Conservation (phyloP, 2,113 vertebrate genomes). For the Catharus fuscescens region DNA sequence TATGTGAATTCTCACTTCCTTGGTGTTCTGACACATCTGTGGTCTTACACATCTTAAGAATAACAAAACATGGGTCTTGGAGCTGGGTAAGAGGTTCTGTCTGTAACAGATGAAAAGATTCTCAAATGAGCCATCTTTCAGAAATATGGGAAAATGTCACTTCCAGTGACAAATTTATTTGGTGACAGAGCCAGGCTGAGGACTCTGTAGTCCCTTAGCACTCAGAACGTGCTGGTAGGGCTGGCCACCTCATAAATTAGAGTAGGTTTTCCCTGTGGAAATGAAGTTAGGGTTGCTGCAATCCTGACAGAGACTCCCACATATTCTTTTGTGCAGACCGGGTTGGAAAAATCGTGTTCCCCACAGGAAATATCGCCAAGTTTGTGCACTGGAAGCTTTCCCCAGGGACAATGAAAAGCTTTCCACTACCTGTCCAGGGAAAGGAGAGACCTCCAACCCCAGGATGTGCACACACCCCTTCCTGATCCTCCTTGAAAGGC, state of each 20-base stretch:
- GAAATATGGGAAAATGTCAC: not conserved
- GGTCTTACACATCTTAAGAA: not conserved
- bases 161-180: not conserved
- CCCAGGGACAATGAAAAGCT: not conserved
- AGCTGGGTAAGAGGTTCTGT: not conserved
- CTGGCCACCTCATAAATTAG: accelerated
- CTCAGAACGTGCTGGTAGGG: accelerated
- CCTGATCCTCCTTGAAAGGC: not conserved
- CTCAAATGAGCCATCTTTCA: not conserved
- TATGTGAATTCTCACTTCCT: not conserved
- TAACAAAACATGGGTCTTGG: not conserved
- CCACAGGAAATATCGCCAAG: not conserved
- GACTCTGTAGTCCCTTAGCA: not conserved
- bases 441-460: not conserved
- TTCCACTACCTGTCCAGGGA: not conserved
- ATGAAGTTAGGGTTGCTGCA: not conserved
- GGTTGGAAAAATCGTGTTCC: not conserved
- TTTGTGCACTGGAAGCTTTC: not conserved
- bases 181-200: not conserved
- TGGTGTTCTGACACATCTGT: not conserved
- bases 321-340: accelerated
- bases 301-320: too few species aligned
- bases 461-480: not conserved
- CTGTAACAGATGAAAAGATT: not conserved
- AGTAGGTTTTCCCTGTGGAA: not conserved